Evolutionary conservation across 2,797 vertebrate species (phyloP), one percentile per base, ranked within the genome.

Genomic region (Schizopygopsis malacanthus): DNA sequence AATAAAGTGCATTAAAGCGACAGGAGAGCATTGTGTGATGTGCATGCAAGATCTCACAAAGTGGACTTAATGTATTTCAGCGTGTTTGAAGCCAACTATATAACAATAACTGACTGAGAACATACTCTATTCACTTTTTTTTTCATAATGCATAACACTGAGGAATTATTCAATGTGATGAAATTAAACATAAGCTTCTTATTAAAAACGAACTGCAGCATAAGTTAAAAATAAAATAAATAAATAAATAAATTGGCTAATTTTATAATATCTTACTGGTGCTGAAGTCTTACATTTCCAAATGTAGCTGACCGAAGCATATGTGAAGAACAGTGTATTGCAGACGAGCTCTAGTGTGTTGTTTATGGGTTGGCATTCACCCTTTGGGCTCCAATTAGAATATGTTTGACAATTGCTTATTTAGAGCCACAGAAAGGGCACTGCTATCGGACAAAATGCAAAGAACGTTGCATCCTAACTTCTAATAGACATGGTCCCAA

Each of bases 331-430:
- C 7, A 79, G 2, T 65, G 6, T 52, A 37, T 75, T 63, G 45
- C 59, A 41, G 41, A 39, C 25, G 25, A 47, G 71, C 61, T 59
- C 11, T 45, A 13, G 70, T 33, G 33, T 67, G 22, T 41, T 77
- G 45, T 84, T 76, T 67, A 67, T 77, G 16, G 70, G 20, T 11
- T 75, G 79, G 16, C 72, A 33, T 79, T 82, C 63, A 77, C 18
- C 73, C 22, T 59, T 83, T 69, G 61, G 37, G 72, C 70, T 71
- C 85, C 81, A 86, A 83, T 86, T 83, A 79, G 22, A 82, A 77
- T 82, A 67, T 73, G 33, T 84, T 72, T 11, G n/a, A 10, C 37
- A 4, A 67, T 43, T 56, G 61, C 79, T 82, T 76, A 65, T 71
- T 59, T 54, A n/a, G 39, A 76, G 22, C 12, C 75, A 25, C 20